Percentiles rank a stretch among this genome's conserved stretches.
Evolutionary conservation across 2,113 vertebrate species (phyloP).

Genomic region (Cyprinodon brontotheroides): DNA sequence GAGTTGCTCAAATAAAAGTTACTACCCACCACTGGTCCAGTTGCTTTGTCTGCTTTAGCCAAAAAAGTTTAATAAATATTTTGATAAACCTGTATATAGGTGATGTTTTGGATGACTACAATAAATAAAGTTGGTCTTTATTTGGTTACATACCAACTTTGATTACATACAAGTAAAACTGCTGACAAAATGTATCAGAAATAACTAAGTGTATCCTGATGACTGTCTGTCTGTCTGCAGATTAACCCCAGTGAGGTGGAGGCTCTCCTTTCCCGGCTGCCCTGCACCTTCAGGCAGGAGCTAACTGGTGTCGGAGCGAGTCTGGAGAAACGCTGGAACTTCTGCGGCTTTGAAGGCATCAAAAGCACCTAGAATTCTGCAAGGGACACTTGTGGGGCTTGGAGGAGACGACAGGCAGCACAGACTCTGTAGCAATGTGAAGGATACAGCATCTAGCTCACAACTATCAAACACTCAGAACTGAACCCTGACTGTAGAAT

Average conservation of each 20-base stretch:
- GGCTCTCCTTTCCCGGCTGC: constrained; percentile 88
- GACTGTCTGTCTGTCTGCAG: constrained; percentile 65
- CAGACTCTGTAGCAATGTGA: constrained; percentile 31
- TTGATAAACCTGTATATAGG: not conserved
- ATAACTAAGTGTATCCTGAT: too few species aligned
- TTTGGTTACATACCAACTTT: too few species aligned
- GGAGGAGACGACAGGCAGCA: constrained; percentile 22
- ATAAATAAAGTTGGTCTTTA: too few species aligned
- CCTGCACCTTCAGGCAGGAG: constrained; percentile 94
- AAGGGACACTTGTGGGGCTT: constrained; percentile 7
- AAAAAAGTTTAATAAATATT: not conserved
- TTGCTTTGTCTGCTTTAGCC: not conserved
- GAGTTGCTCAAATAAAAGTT: too few species aligned
- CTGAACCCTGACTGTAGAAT: constrained; percentile 19
- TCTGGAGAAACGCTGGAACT: constrained; percentile 96
- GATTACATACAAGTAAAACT: not conserved
- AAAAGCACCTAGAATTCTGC: constrained; percentile 83
- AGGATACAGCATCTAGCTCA: constrained; percentile 18
- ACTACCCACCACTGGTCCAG: not conserved
- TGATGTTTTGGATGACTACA: too few species aligned
- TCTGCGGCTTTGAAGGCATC: constrained; percentile 94
- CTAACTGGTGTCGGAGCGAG: constrained; percentile 94
- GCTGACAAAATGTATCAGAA: too few species aligned
- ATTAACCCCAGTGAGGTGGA: constrained; percentile 91
- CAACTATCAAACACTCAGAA: constrained; percentile 32